These are phyloP conservation scores for Tetanocera ferruginea DNA, from an alignment of 2,888 invertebrate genomes.

Conservation along the genomic window DNA sequence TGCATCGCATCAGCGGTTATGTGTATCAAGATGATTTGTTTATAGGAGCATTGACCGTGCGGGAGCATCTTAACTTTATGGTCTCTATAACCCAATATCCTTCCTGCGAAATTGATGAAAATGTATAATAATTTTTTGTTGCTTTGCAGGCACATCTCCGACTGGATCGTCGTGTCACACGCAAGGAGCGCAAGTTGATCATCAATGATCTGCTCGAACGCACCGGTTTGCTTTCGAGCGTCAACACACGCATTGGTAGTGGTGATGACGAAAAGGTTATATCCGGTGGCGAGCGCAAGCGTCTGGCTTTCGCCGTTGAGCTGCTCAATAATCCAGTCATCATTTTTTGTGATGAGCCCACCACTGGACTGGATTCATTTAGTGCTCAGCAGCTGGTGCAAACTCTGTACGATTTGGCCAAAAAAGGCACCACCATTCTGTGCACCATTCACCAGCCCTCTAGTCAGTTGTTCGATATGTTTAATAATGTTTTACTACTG, in stretches of 20 bases:
- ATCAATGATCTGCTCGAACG: conserved; percentile 80
- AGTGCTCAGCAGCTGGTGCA: conserved; percentile 89
- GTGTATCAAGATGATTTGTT: conserved; percentile 95
- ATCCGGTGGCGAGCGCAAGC: conserved; percentile 94
- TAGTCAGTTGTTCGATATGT: conserved; percentile 86
- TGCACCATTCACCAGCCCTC: conserved; percentile 97
- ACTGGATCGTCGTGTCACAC: conserved; percentile 78
- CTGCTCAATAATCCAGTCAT: conserved; percentile 88
- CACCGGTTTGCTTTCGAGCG: conserved; percentile 79
- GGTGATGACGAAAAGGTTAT: conserved; percentile 82
- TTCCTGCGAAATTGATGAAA: neutral
- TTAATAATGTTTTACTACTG: conserved; percentile 83
- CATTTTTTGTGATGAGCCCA: conserved; percentile 96
- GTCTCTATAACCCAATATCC: conserved; percentile 60
- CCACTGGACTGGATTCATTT: conserved; percentile 92
- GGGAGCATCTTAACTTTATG: conserved; percentile 91
- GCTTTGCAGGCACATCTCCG: conserved; percentile 80
- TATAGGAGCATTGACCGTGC: conserved; percentile 85
- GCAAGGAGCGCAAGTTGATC: conserved; percentile 75
- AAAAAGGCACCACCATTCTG: conserved; percentile 86
- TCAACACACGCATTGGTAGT: conserved; percentile 84
- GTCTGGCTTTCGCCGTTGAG: conserved; percentile 94
- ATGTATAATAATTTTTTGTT: neutral
- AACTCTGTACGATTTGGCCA: conserved; percentile 78
- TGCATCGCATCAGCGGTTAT: conserved; percentile 87